Base-by-base conservation (phyloP, 2,113 vertebrate genomes). In the Poeciliopsis prolifica region DNA sequence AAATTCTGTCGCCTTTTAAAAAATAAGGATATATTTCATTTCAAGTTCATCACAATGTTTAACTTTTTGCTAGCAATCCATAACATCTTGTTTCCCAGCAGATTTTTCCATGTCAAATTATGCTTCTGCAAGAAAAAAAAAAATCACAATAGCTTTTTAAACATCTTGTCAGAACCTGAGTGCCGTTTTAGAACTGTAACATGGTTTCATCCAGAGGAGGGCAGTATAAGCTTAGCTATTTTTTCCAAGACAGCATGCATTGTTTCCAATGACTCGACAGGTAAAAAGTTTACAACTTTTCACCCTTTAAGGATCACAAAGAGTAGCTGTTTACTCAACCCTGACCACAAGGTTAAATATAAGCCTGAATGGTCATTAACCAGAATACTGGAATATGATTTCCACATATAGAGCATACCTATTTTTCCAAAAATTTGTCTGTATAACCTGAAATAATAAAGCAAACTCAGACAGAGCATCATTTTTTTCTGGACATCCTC, bases 181-280 rank as follows among this genome's bases (percentile, higher is more conserved):
- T 37, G 10, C 2, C 10, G 35, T 37, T 37, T 37, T 11, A 37
- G 11, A 37, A 12, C 35, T 17, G 5, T 44, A 17, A 44, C 44
- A 26, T 26, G 22, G 7, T 6, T 48, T 2, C 30, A 1, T 26
- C 71, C 88, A 83, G 72, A 31, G 86, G 90, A 33, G 83, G 90
- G 80, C 5, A 78, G 70, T 77, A 6, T 40, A 33, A 35, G 42
- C 44, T 26, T 33, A 65, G 62, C 61, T 48, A 19, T 48, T 19
- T 48, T 48, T 48, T 31, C 17, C 51, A 35, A 26, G 22, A 28
- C 65, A 67, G 19, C 7, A 15, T 67, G 12, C 6, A 37, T n/a
- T 65, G 24, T 35, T 35, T 65, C 15, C 3, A 65, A 35, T 30
- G 48, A 7, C 48, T 54, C 7, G 48, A 54, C 48, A 28, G 13